phyloP scores from a whole-genome alignment of 2,113 vertebrate genomes.

The Ancistrus triradiatus region DNA sequence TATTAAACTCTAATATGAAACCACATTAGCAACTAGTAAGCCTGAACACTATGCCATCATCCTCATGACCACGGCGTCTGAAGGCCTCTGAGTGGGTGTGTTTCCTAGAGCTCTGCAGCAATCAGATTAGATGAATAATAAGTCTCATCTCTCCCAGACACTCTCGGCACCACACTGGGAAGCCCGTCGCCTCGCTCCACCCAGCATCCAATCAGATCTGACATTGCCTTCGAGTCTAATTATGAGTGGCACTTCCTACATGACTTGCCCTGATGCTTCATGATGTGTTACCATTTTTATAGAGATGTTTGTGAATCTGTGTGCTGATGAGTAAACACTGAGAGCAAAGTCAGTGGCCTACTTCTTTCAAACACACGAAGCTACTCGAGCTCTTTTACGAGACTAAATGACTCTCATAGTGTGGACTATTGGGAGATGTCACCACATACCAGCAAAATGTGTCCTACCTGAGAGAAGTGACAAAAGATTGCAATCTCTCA shows the following conservation, averaged over 20 bases:
- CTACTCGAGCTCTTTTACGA: not conserved
- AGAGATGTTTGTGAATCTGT: not conserved
- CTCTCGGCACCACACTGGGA: constrained; percentile 57
- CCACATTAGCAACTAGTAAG: constrained; percentile 6
- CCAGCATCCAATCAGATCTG: constrained; percentile 62
- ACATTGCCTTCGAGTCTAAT: constrained; percentile 73
- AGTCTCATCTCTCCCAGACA: constrained; percentile 27
- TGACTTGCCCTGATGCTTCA: constrained; percentile 61
- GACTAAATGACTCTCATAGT: not conserved
- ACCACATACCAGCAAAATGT: not conserved
- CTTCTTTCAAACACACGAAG: not conserved
- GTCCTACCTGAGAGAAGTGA: not conserved
- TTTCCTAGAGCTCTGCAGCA: not conserved
- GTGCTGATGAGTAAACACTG: constrained; percentile 23
- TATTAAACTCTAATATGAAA: too few relatives aligned
- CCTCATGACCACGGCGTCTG: constrained; percentile 6
- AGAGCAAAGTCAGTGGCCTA: not conserved
- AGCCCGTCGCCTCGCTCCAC: constrained; percentile 56
- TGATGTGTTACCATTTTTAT: constrained; percentile 36
- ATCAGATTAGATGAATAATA: constrained; percentile 28
- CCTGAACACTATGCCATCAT: constrained; percentile 17
- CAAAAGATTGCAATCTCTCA: constrained; percentile 42
- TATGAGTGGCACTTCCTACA: constrained; percentile 58
- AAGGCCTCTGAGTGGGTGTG: constrained; percentile 10
- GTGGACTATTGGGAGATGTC: constrained; percentile 12